Conservation (phyloP, 1,140 invertebrate genomes). For the Drosophila ercepeae region DNA sequence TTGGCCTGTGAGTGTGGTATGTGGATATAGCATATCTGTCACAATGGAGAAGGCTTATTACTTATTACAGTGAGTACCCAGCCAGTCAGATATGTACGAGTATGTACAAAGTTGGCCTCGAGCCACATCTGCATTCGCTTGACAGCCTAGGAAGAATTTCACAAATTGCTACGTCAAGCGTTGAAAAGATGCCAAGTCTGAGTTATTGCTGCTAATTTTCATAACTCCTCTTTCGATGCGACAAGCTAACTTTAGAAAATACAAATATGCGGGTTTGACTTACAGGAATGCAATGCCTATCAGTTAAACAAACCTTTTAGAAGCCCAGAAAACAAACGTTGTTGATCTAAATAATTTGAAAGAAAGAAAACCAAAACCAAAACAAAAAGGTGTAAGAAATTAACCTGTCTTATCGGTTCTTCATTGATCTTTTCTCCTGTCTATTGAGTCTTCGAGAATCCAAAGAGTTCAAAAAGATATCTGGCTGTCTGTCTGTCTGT, state of each 20-base stretch:
- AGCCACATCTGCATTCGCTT: conserved; percentile 24
- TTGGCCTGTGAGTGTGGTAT: neutral
- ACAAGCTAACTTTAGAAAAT: neutral
- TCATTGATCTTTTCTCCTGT: neutral
- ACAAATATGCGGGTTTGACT: neutral
- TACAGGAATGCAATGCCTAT: conserved; percentile 9
- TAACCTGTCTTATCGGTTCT: neutral
- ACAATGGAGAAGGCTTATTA: conserved; percentile 56
- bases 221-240: conserved; percentile 22
- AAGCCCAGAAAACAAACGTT: neutral
- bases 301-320: neutral
- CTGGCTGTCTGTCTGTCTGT: neutral
- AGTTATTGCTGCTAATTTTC: conserved; percentile 30
- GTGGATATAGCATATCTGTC: conserved; percentile 46
- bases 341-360: neutral
- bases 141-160: conserved; percentile 60
- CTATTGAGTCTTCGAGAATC: neutral
- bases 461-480: neutral
- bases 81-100: conserved; percentile 4
- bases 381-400: neutral
- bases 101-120: conserved; percentile 6
- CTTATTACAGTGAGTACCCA: conserved; percentile 32
- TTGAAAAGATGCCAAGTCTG: conserved; percentile 69
- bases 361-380: neutral
- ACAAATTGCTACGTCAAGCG: conserved; percentile 81